Base-by-base conservation (phyloP, 2,113 vertebrate species). In the Anthoscopus minutus region DNA sequence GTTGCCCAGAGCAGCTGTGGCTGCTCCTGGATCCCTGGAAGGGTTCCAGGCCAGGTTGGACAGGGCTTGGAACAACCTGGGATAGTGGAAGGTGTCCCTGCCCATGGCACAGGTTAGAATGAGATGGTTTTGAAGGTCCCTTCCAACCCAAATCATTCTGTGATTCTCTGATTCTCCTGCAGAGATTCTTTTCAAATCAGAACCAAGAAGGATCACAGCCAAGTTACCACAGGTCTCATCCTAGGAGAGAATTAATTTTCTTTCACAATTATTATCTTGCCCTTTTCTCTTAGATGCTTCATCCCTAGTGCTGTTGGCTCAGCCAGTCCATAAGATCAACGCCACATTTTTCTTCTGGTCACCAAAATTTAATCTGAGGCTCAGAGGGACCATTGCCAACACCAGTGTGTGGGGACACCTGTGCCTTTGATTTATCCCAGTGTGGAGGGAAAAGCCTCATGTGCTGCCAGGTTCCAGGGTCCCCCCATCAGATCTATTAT, bases 401-500 rank as follows among this genome's bases (percentile, higher is more conserved):
- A 45, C 77, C 69, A 84, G 77, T 30, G 61, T 5, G 1, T 4
- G 24, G 40, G 81, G 50, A 81, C 47, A 44, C 86, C 54, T 47
- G 20, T 33, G 69, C 50, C 18, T 33, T 47, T 30, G 1, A 16
- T 73, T 83, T 64, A 33, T n/a, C n/a, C 22, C 8, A 4, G 53
- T 5, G n/a, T 22, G 4, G 65, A 79, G 85, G 78, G 45, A 92
- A 82, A 89, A 48, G 81, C 61, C 58, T 87, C 17, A 0, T 9
- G 45, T 15, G 11, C 85, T 70, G 67, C 85, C 22, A 51, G 47
- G 38, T 65, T 76, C 13, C 74, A 11, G 4, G 23, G 37, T 77
- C 19, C 71, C 67, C 80, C 65, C 27, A 25, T 48, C 78, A 88
- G 62, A 88, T 94, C 82, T 66, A 80, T 95, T 96, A 92, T 95